phyloP scores from a whole-genome alignment of 2,797 vertebrate genomes.

The Argya squamiceps region DNA sequence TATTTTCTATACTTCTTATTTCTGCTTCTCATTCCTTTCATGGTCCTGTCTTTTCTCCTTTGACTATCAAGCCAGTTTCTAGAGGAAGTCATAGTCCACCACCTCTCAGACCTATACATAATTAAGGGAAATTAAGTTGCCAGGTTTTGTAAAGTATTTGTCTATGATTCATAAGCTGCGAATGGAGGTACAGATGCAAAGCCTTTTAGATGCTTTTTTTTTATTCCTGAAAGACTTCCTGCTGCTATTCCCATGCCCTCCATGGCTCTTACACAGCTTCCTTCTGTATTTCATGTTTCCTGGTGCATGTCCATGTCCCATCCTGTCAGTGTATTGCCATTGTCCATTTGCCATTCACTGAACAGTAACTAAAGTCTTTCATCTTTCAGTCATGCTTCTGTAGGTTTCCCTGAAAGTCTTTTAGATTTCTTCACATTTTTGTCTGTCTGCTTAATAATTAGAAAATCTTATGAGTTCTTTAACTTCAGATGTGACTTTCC shows the following conservation, averaged over 20 bases:
- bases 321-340: not conserved
- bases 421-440: not conserved
- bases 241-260: not conserved
- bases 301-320: not conserved
- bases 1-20: not conserved
- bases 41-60: not conserved
- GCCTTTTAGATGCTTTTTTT: not conserved
- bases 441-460: not conserved
- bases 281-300: not conserved
- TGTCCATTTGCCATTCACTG: not conserved
- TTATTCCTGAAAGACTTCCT: not conserved
- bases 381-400: not conserved
- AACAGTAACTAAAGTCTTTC: not conserved
- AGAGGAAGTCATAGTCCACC: not conserved
- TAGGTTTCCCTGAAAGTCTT: not conserved
- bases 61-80: not conserved
- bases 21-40: not conserved
- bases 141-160: not conserved
- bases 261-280: not conserved
- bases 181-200: not conserved
- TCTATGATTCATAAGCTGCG: not conserved
- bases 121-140: not conserved
- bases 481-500: not conserved
- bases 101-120: not conserved
- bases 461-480: not conserved